Evolutionary conservation across 2,113 vertebrate genomes (phyloP), one percentile per base, ranked within the genome.

Genomic region (Syrrhaptes paradoxus): DNA sequence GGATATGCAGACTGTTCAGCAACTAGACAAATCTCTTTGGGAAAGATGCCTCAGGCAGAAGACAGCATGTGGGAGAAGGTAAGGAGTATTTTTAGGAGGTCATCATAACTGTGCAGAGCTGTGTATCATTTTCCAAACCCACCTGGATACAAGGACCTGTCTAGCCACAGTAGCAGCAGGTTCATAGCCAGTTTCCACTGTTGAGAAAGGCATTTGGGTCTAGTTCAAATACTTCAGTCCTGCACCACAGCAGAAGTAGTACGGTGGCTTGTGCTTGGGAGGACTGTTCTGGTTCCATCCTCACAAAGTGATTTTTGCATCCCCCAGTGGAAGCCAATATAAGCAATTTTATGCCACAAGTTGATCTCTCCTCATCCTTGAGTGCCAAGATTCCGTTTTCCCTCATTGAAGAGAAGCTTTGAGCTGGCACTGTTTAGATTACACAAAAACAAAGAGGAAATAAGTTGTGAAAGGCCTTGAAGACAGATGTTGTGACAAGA

Each of bases 21-120:
- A 96, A 9, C 85, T 89, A 34, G 62, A 79, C 32, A 78, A 28
- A 75, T 89, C 81, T 78, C 19, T 87, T 94, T 85, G 77, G 87
- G 81, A 92, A 96, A 82, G 81, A 66, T 51, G 93, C 89, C 78
- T 72, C n/a, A 25, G 78, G 94, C 70, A 95, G 71, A 49, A 94
- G 54, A 89, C 54, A 82, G 81, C 84, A 62, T 73, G 74, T 89
- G 58, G 71, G 87, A 93, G 85, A 95, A 85, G 78, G 66, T 66
- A 76, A 78, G 59, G 59, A 91, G 81, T 70, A 76, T 82, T 94
- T 87, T 75, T 94, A 83, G 79, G 74, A 91, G 62, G 74, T 72
- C 71, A 91, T 59, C 45, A 15, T 89, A 95, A 92, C 91, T 75
- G 66, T 46, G 59, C 62, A 89, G 49, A 54, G 4, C 75, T 83